Evolutionary conservation across 2,113 vertebrate species (phyloP).

Genomic region (Anas platyrhynchos): DNA sequence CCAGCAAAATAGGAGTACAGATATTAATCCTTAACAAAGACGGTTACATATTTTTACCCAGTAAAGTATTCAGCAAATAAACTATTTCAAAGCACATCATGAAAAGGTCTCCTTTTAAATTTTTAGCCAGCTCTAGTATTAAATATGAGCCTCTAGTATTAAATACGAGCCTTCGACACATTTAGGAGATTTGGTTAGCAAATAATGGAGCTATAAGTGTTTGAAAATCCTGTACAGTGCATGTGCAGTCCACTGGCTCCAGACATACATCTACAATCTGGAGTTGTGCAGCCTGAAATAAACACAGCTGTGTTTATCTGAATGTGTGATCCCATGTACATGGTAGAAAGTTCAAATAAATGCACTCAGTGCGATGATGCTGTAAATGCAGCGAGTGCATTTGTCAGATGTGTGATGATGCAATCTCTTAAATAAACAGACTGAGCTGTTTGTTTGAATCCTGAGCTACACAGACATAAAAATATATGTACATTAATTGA

Average conservation of each 20-base stretch:
- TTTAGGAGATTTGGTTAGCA: conserved; percentile 18
- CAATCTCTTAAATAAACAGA: conserved; percentile 77
- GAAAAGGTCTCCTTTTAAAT: not conserved
- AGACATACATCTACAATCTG: conserved; percentile 69
- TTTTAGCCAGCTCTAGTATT: conserved; percentile 23
- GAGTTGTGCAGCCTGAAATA: conserved; percentile 73
- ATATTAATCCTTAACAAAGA: not conserved
- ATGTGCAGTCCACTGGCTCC: conserved; percentile 64
- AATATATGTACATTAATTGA: conserved; percentile 35
- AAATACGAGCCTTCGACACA: not conserved
- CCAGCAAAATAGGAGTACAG: not conserved
- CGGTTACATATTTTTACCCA: not conserved
- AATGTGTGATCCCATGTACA: conserved; percentile 79
- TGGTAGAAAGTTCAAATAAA: conserved; percentile 81
- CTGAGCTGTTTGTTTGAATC: conserved; percentile 70
- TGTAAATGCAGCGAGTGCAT: conserved; percentile 72
- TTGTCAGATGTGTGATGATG: conserved; percentile 79
- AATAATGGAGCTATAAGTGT: conserved; percentile 50
- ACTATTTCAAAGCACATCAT: not conserved
- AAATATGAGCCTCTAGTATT: conserved; percentile 28
- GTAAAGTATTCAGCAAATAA: conserved; percentile 19
- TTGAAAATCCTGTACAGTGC: conserved; percentile 30
- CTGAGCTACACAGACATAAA: conserved; percentile 56
- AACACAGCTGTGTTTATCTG: conserved; percentile 84
- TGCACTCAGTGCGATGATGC: conserved; percentile 42